Base-by-base conservation (phyloP, 2,888 invertebrate genomes). In the Drosophila conformis region DNA sequence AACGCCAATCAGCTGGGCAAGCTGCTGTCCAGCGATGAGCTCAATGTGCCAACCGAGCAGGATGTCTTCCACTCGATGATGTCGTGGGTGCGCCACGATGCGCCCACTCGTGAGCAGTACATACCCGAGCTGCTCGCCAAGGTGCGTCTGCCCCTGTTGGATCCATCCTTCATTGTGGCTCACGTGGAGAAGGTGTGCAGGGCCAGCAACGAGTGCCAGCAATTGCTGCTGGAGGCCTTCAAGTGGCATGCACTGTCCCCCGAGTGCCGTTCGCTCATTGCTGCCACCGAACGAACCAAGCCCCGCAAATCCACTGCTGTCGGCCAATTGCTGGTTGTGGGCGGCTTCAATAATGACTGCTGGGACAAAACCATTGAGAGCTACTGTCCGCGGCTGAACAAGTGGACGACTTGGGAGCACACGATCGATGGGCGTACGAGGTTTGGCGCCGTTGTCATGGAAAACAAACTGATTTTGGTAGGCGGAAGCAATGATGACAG, bases 321-420 rank as follows among this genome's bases (percentile, higher is more conserved):
- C 33, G 10, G 0, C 31, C 10, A 33, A 62, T 94, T 99, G 76
- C 94, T 97, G 82, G 97, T 97, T 73, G 96, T 98, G 25, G 98
- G 98, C 7, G 29, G 29, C 29, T n/a, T n/a, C n/a, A n/a, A n/a
- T n/a, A n/a, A n/a, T 29, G 1, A 29, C 6, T 0, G 8, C 31
- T 31, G 98, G 98, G 96, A 97, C 2, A 97, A 97, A 49, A 96
- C 96, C 73, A 98, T 99, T 92, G 98, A 98, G 93, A 96, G 96
- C 92, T 99, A 98, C 72, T 93, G 93, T 65, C 93, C 93, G 4
- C 90, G 92, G 0, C 82, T 92, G n/a, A 91, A 93, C 68, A 93
- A 92, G 76, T 93, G 93, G 93, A 90, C 90, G 8, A 83, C 91
- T 1, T 89, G 91, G 83, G 93, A 92, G 65, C 92, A 93, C 68